Conservation (phyloP, 2,888 invertebrate genomes). For the Platycheirus albimanus region DNA sequence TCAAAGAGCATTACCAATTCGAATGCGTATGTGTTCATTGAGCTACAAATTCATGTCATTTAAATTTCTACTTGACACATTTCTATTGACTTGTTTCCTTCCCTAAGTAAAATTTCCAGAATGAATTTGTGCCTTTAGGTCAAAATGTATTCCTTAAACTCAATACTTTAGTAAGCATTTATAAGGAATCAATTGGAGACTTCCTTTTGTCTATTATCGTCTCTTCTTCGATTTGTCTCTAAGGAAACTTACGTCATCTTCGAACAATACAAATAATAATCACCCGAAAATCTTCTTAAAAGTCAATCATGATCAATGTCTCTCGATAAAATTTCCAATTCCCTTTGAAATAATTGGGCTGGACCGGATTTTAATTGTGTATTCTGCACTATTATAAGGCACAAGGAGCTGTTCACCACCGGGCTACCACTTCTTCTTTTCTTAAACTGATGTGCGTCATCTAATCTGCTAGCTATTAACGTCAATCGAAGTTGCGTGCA, state of each 20-base stretch:
- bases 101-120: background rate
- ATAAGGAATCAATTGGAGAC: constrained; percentile 28
- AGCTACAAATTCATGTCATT: constrained; percentile 1
- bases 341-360: constrained; percentile 65
- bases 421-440: constrained; percentile 1
- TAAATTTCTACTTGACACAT: constrained; percentile 18
- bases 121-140: background rate
- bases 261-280: constrained; percentile 63
- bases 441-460: constrained; percentile 19
- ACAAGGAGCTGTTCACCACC: background rate
- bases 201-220: constrained; percentile 22
- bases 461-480: constrained; percentile 68
- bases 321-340: constrained; percentile 62
- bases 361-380: constrained; percentile 59
- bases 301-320: constrained; percentile 69
- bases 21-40: too few relatives aligned
- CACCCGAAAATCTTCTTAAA: constrained; percentile 45
- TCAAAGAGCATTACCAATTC: too few relatives aligned
- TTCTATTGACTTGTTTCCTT: constrained; percentile 26
- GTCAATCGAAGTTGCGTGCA: constrained; percentile 70
- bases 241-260: constrained; percentile 30
- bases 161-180: constrained; percentile 5
- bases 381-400: constrained; percentile 28
- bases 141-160: background rate
- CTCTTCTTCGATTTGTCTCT: constrained; percentile 18